A percentile compares a stretch with the other conserved stretches of the same genome.
Evolutionary conservation across 2,113 vertebrate species (phyloP).

Genomic region (Equus quagga): DNA sequence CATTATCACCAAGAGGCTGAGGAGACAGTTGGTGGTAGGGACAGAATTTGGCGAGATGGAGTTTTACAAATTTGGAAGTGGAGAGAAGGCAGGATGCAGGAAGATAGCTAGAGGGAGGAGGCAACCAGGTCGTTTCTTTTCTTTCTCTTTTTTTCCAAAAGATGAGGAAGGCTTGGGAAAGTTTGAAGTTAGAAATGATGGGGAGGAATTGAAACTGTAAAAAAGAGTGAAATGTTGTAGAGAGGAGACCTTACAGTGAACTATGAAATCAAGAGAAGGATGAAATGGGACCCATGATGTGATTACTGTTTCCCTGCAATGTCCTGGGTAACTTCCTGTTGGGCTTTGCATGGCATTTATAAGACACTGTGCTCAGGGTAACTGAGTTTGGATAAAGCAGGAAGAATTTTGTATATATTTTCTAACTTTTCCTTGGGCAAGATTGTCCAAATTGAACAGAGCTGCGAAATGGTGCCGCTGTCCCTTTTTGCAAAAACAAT

Average conservation of each 20-base stretch:
- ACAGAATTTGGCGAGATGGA: not conserved
- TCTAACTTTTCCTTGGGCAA: slow-evolving; percentile 22
- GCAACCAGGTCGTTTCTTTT: not conserved
- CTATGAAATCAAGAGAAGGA: not conserved
- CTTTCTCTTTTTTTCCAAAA: not conserved
- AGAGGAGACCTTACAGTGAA: not conserved
- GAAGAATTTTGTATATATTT: not conserved
- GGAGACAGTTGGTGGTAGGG: not conserved
- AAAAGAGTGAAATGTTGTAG: not conserved
- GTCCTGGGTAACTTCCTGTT: not conserved
- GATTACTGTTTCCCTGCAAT: not conserved
- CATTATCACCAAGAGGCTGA: not conserved
- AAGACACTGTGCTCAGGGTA: not conserved
- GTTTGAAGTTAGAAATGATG: not conserved
- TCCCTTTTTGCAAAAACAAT: not conserved
- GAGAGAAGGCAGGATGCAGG: not conserved
- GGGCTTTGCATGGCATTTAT: not conserved
- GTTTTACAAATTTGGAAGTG: not conserved
- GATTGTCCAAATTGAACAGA: not conserved
- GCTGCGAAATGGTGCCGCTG: not conserved
- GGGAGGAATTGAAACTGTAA: not conserved
- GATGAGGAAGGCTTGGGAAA: not conserved
- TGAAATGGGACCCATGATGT: not conserved
- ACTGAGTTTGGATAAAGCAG: not conserved
- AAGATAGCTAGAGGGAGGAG: not conserved